Evolutionary conservation across 2,797 vertebrate genomes (phyloP), one percentile per base, ranked within the genome.

Genomic region (Arnoldichthys spilopterus): DNA sequence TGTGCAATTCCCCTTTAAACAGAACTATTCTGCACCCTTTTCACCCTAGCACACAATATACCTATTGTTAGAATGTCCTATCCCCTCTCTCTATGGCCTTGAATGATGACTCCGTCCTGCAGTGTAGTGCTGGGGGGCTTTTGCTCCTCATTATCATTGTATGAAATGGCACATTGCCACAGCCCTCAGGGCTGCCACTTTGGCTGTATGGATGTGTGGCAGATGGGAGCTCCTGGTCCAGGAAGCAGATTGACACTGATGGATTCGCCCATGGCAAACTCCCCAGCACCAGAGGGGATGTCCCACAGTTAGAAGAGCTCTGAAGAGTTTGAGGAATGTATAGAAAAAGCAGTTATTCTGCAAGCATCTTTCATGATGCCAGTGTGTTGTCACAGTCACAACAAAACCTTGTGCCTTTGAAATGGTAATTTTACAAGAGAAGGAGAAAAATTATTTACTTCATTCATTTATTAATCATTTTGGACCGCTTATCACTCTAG

Each of bases 211-310:
- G 53, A 85, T 86, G 47, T 69, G 73, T 63, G 81, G 82, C 90
- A 91, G 90, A 89, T 90, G 88, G 86, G 72, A 89, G 82, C 87
- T 80, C 82, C 87, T 67, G 89, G 88, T 81, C 85, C 79, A 32
- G 0, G 67, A 90, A 90, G 90, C 89, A 82, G 87, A 75, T 86
- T 67, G 51, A 62, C 79, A 74, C 81, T 91, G 89, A 92, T 89
- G 85, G 82, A 92, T 91, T 72, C 89, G 9, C 81, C 40, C 81
- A 81, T 77, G 86, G 72, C 59, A 63, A 37, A 77, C 81, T 85
- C 72, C 75, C 66, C 74, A 49, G 77, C 80, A 51, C 53, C 49
- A 87, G 86, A 82, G 47, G 30, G 26, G 70, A 85, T 58, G 74
- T 78, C 78, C 78, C 77, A 80, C 85, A 70, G 73, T 78, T 64